A percentile compares a stretch with the other conserved stretches of the same genome.
Conservation (phyloP, 1,140 invertebrate species). For the Tetramorium alpestre region DNA sequence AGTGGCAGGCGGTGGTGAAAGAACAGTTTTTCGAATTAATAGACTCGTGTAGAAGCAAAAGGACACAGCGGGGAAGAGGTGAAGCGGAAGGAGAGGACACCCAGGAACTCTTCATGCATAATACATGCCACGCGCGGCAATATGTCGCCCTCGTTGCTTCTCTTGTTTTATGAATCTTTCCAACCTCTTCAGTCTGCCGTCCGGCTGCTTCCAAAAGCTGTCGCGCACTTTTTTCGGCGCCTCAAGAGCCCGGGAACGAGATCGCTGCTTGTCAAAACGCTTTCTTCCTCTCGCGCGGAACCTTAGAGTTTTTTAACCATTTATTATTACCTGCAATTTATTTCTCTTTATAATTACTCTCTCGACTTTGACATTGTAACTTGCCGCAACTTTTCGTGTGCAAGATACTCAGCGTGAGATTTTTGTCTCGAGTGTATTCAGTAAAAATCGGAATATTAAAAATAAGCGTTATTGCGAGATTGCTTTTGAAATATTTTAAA, state of each 20-base stretch:
- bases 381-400: not conserved
- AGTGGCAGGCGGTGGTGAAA: not conserved
- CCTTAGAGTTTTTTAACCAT: slow-evolving; percentile 7
- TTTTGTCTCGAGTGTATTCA: not conserved
- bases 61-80: not conserved
- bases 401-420: not conserved
- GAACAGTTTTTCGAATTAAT: slow-evolving; percentile 82
- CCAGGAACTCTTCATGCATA: slow-evolving; percentile 79
- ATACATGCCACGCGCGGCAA: slow-evolving; percentile 82
- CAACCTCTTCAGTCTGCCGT: slow-evolving; percentile 63
- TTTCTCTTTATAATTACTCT: slow-evolving; percentile 40
- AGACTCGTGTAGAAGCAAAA: slow-evolving; percentile 71
- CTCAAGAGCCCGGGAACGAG: slow-evolving; percentile 31
- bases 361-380: not conserved
- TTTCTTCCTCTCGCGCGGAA: not conserved
- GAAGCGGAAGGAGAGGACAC: not conserved
- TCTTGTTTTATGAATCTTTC: slow-evolving; percentile 78
- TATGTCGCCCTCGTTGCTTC: slow-evolving; percentile 79
- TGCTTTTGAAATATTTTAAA: not conserved
- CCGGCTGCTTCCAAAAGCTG: slow-evolving; percentile 43
- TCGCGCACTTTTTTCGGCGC: slow-evolving; percentile 50
- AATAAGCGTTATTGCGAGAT: not conserved
- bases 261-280: slow-evolving; percentile 17
- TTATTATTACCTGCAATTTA: slow-evolving; percentile 4
- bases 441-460: not conserved